Evolutionary conservation across 2,888 invertebrate genomes (phyloP), one percentile per base, ranked within the genome.

Genomic region (Noctuana brunneofusca): DNA sequence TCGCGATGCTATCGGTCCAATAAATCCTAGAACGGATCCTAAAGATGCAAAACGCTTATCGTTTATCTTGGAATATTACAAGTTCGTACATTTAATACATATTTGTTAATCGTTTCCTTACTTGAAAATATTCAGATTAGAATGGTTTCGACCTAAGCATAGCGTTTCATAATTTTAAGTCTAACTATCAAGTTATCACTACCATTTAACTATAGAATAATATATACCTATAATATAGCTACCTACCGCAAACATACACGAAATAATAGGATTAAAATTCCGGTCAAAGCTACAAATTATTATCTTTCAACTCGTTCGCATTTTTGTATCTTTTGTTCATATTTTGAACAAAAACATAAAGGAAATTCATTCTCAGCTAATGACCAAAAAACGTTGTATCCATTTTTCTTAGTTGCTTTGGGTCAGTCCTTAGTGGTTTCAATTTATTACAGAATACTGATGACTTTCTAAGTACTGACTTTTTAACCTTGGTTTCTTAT

Each of bases 361-460:
- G 16, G 38, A 41, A 41, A 16, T 8, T 16, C 38, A 41, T 41
- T 16, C n/a, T 16, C 38, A 8, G 16, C 38, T 41, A 41, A 41
- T 41, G 38, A 41, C 38, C 38, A 16, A 41, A 41, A 41, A 41
- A 41, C 14, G 16, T 32, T 32, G 16, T 41, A 14, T 41, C 14
- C 38, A 41, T 41, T 14, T 41, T 14, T 41, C 38, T 41, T 41
- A 41, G 6, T 0, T 8, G 38, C 38, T 41, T 16, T 14, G 16
- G 38, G 38, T 14, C 14, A 8, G 38, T 41, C 38, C 16, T 12
- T 16, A 41, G 16, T 2, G 38, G 38, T 16, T 41, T 8, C 38
- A 41, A 41, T 41, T 41, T 41, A 41, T 41, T 14, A 41, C 38
- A 12, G n/a, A n/a, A n/a, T 41, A 41, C 38, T 41, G 38, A 41